phyloP scores from a whole-genome alignment of 2,888 invertebrate species.

The Lepeophtheirus nordmannii region DNA sequence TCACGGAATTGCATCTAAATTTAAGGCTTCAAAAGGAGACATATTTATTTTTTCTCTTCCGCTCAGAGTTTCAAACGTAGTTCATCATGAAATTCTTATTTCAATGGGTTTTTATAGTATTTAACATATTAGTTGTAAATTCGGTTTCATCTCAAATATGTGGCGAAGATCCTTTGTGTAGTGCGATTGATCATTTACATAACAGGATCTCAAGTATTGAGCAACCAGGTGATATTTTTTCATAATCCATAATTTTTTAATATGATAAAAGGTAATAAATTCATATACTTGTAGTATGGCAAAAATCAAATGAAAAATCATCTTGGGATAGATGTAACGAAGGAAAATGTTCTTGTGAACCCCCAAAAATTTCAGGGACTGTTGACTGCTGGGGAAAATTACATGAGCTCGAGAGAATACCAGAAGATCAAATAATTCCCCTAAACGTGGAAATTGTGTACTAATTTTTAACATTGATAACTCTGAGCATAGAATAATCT shows the following conservation, averaged over 20 bases:
- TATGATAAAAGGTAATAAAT: neutral
- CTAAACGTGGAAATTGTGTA: neutral
- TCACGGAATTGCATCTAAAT: neutral
- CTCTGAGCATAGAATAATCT: neutral
- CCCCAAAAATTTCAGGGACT: neutral
- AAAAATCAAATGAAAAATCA: neutral
- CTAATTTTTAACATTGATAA: neutral
- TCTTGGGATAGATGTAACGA: neutral
- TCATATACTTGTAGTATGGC: neutral
- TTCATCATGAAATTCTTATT: neutral
- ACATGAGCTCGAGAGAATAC: neutral
- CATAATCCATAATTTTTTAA: neutral
- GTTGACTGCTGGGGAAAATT: slow-evolving; percentile 1
- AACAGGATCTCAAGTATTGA: neutral
- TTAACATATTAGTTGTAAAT: neutral
- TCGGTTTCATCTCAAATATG: neutral
- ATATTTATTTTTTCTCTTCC: neutral
- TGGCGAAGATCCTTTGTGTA: neutral
- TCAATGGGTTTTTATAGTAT: neutral
- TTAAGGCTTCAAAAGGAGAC: neutral
- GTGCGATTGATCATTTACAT: neutral
- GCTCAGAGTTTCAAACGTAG: neutral
- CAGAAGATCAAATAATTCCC: neutral
- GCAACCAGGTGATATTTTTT: neutral
- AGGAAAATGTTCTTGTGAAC: neutral